Evolutionary conservation across 2,888 invertebrate species (phyloP).

Genomic region (Microplitis manilae): DNA sequence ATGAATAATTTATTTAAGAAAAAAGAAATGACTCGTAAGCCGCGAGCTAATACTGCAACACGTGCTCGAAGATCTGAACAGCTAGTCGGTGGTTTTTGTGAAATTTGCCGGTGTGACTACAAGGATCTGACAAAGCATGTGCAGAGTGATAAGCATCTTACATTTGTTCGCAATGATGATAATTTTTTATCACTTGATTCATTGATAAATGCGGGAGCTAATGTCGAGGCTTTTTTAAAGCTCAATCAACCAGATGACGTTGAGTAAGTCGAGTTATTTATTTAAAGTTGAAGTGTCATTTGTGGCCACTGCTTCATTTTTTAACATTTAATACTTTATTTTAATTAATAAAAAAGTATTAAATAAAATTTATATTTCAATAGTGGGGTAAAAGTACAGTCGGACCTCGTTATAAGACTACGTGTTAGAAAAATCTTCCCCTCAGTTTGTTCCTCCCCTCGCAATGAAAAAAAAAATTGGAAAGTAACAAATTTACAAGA

Average conservation of each 20-base stretch:
- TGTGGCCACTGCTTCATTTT: no score
- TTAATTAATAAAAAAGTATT: not conserved
- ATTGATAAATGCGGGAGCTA: conserved; percentile 79
- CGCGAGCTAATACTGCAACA: conserved; percentile 65
- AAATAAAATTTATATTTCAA: not conserved
- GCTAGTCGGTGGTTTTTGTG: conserved; percentile 79
- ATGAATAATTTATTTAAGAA: conserved; percentile 52
- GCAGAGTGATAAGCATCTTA: conserved; percentile 82
- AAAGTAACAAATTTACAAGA: no score
- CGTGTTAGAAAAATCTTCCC: no score
- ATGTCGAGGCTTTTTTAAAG: conserved; percentile 80
- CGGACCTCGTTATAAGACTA: no score
- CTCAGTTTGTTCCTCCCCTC: no score
- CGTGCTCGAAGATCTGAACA: conserved; percentile 69
- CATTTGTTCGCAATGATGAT: conserved; percentile 81
- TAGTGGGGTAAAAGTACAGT: no score
- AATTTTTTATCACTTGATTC: conserved; percentile 84
- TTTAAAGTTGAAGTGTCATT: not conserved
- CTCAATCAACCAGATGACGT: conserved; percentile 72
- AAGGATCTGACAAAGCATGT: conserved; percentile 80
- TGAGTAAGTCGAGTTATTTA: conserved; percentile 55
- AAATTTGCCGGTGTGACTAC: conserved; percentile 85
- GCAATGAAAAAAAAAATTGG: no score
- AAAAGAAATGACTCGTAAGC: conserved; percentile 72
- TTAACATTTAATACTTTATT: not conserved